Percentiles rank a stretch among this genome's conserved stretches.
Conservation (phyloP, 2,888 invertebrate species). For the Halictus ligatus region DNA sequence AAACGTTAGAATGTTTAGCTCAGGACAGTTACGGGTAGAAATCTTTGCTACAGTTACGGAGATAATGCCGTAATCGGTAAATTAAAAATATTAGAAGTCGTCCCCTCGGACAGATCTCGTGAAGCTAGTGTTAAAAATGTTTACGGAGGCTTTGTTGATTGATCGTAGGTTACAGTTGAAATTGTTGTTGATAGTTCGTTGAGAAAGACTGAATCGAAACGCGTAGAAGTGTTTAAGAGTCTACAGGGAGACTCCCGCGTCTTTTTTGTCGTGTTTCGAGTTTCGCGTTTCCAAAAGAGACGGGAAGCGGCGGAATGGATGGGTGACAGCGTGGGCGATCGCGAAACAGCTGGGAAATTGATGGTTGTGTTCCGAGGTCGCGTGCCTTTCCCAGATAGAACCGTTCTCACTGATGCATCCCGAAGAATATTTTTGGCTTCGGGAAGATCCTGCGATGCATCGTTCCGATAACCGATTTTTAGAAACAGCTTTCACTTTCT, state of each 20-base stretch:
- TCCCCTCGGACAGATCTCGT: too few species aligned
- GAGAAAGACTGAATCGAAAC: background rate
- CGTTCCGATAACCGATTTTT: background rate
- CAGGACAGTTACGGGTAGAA: too few species aligned
- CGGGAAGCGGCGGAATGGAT: constrained; percentile 27
- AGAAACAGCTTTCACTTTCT: background rate
- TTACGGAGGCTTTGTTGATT: background rate
- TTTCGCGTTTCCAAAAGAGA: constrained; percentile 16
- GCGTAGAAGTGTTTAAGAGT: background rate
- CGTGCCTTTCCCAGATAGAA: constrained; percentile 39
- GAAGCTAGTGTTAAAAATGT: too few species aligned
- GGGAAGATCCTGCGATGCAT: constrained; percentile 9
- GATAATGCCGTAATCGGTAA: too few species aligned
- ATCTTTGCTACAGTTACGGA: too few species aligned
- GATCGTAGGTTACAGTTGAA: background rate
- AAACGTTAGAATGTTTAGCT: too few species aligned
- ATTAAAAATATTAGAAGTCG: too few species aligned
- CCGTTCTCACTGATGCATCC: constrained; percentile 47
- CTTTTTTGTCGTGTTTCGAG: constrained; percentile 16
- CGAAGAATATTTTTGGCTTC: constrained; percentile 50
- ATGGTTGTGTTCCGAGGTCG: constrained; percentile 48
- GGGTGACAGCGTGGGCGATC: constrained; percentile 53
- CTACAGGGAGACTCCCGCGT: background rate
- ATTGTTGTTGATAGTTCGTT: background rate
- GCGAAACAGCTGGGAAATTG: constrained; percentile 23